Evolutionary conservation across 2,888 invertebrate genomes (phyloP), one percentile per base, ranked within the genome.

Genomic region (Limenitis camilla): DNA sequence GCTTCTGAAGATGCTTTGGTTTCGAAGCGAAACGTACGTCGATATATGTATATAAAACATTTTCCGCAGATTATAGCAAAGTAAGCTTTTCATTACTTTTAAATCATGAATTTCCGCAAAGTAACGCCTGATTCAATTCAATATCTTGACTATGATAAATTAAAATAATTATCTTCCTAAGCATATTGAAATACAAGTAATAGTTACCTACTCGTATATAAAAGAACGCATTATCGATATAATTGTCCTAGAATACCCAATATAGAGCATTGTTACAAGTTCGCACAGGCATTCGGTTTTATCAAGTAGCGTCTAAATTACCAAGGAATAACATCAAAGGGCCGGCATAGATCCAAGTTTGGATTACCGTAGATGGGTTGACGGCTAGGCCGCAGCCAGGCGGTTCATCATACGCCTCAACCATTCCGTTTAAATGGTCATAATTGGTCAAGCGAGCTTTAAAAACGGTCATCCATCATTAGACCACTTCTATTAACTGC

Each of bases 281-380:
- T 45, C 28, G 8, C 19, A 30, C 4, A 29, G 11, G 41, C 56
- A 56, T 54, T 61, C 47, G 53, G 54, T 66, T 71, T 53, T 67
- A 72, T 77, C 74, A 71, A 75, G 76, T 73, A 69, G 71, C 72
- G 65, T 74, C 71, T 71, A 71, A 71, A 72, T 72, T 71, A 73
- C 72, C 72, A 61, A 69, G 70, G 63, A 67, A 67, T 76, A 74
- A 80, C 81, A 77, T 80, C 72, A 74, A 76, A 76, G 71, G 61
- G 65, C 67, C 72, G 72, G 72, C 76, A 66, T 69, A 71, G 79
- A 82, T 81, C 73, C 69, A 72, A 73, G 71, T 69, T 68, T 67
- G 71, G 81, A 81, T 81, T 77, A 69, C 85, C 83, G 64, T 83
- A 86, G 68, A 84, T 71, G 85, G 85, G 53, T 63, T 79, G 80